Base-by-base conservation (phyloP, 2,888 invertebrate species). In the Eristalinus sepulchralis region DNA sequence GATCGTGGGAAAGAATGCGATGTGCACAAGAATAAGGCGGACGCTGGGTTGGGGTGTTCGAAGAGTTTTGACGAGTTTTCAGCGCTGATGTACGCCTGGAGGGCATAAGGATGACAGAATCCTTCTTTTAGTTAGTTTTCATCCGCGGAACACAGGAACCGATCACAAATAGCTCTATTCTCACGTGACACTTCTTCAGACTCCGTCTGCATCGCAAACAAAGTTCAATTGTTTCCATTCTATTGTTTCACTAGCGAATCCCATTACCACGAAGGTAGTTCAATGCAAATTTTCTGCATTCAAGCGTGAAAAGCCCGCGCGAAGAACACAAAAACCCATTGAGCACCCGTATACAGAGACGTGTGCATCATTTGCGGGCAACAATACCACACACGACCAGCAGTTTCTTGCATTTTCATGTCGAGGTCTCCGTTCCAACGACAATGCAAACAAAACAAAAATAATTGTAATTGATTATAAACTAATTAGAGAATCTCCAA, bases 381-480 rank as follows among this genome's bases (percentile, higher is more conserved):
- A 55, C 33, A 34, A 27, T 31, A 36, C 53, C 47, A 62, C 57
- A 24, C 78, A 73, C 64, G 34, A 70, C 64, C 80, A 73, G 53
- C 70, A 71, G 47, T 59, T 39, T 24, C 17, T 75, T 64, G 13
- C 22, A 62, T 72, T 83, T 83, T 27, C 66, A 62, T 79, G 83
- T 80, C 83, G 75, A 79, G 83, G 83, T 70, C 75, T 66, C 39
- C 71, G 27, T 27, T 5, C 47, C 47, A 17, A 47, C 17, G n/a
- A 47, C 47, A 47, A 47, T 47, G 17, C 47, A 47, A 47, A 47
- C 47, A 17, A 47, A 47, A 64, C 53, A 47, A 27, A 20, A 53
- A 70, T 47, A 67, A n/a, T n/a, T n/a, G 17, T 72, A 77, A 70
- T 82, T 77, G 71, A 83, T 77, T 77, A 83, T 17, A 77, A 83